These are phyloP conservation scores for Pandemis cinnamomeana DNA, from an alignment of 2,888 invertebrate species.

Conservation along the genomic window DNA sequence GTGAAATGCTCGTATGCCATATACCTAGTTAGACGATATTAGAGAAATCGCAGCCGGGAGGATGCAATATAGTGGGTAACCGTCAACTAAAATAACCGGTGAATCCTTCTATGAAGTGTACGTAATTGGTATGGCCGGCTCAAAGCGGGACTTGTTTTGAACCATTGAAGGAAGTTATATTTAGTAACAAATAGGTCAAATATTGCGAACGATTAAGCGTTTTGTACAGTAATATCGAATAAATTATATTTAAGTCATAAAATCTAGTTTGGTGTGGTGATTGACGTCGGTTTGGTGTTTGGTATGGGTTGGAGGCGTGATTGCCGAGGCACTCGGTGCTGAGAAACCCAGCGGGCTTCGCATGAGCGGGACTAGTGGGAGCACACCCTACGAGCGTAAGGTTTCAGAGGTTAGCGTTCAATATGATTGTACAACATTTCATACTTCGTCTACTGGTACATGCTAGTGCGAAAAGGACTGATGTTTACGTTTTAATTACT, in stretches of 20 bases:
- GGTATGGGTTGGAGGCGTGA: slow-evolving; percentile 46
- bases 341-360: neutral
- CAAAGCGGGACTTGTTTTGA: slow-evolving; percentile 63
- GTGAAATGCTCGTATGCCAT: slow-evolving; percentile 77
- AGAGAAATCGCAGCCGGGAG: slow-evolving; percentile 77
- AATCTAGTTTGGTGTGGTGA: slow-evolving; percentile 69
- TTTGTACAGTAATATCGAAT: slow-evolving; percentile 81
- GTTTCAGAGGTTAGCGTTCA: neutral
- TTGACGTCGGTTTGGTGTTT: slow-evolving; percentile 55
- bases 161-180: slow-evolving; percentile 56
- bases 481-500: neutral
- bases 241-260: slow-evolving; percentile 69
- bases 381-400: neutral
- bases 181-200: slow-evolving; percentile 73
- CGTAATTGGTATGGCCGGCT: slow-evolving; percentile 73
- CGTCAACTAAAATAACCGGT: slow-evolving; percentile 59
- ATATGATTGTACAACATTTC: neutral
- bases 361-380: neutral
- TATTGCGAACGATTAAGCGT: slow-evolving; percentile 77
- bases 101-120: slow-evolving; percentile 79
- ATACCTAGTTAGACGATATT: slow-evolving; percentile 74
- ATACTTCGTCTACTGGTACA: neutral
- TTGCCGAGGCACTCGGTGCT: slow-evolving; percentile 60
- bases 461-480: neutral
- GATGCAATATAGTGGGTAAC: slow-evolving; percentile 69